Evolutionary conservation across 2,113 vertebrate genomes (phyloP), one percentile per base, ranked within the genome.

Genomic region (Hemiprocne comata): DNA sequence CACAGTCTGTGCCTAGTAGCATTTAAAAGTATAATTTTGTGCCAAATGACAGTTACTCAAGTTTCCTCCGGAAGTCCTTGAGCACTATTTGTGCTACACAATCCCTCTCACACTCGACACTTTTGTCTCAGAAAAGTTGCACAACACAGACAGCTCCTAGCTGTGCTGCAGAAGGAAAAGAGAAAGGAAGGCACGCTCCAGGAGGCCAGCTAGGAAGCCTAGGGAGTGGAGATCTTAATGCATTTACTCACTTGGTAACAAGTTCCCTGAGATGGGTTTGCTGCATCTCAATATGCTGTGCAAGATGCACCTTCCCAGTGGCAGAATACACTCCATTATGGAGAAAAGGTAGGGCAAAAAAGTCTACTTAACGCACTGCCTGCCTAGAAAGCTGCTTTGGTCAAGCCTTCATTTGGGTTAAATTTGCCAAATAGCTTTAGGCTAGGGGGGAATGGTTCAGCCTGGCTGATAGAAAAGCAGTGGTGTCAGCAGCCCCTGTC

Each of bases 151-250:
- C 11, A 55, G 6, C 25, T 65, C 28, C 23, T 11, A n/a, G 9
- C 8, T 1, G 0, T 3, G 38, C 26, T 46, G 34, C 66, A 50
- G 34, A 20, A 77, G 8, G 34, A 18, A 44, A 44, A 21, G 23
- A 0, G 1, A 40, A 53, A 48, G 42, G 24, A 19, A 54, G 17
- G 14, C 0, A 17, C 0, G 7, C 11, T 33, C 20, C n/a, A 25
- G 24, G 9, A 38, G 12, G 19, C 7, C 82, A 60, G 42, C 48
- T 10, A 36, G 46, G 33, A 46, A 53, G 33, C 12, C 19, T 42
- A 4, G 0, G 5, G 3, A 3, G 23, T 3, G 9, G 8, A 46
- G n/a, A 3, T 55, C 55, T 50, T 57, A 4, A 70, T 14, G 2
- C 4, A 10, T 64, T 53, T 12, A 40, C 11, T 38, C 20, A 2